phyloP scores from a whole-genome alignment of 2,113 vertebrate species.

The Dipodomys merriami region DNA sequence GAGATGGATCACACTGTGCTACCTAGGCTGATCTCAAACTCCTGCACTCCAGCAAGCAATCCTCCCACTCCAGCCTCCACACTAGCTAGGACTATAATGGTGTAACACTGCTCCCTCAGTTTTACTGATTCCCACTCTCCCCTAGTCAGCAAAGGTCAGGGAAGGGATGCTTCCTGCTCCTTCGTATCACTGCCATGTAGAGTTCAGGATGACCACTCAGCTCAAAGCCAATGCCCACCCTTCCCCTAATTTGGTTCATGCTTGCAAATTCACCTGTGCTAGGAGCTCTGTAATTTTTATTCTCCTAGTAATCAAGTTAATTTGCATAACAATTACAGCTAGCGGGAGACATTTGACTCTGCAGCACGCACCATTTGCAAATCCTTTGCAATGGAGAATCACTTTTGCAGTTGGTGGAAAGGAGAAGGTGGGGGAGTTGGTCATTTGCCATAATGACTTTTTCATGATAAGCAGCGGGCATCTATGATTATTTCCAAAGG shows the following conservation, averaged over 20 bases:
- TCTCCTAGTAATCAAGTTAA: constrained; percentile 32
- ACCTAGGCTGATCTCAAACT: neutral
- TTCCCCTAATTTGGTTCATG: neutral
- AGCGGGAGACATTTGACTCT: constrained; percentile 27
- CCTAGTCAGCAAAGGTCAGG: neutral
- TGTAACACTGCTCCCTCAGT: neutral
- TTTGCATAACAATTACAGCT: constrained; percentile 68
- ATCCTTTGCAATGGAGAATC: constrained; percentile 51
- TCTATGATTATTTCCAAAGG: constrained; percentile 83
- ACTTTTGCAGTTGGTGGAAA: constrained; percentile 49
- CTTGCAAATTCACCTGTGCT: constrained; percentile 47
- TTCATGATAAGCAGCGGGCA: constrained; percentile 74
- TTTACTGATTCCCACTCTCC: neutral
- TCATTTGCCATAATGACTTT: constrained; percentile 80
- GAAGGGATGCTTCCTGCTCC: neutral
- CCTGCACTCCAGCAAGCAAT: neutral
- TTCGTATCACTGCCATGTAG: neutral
- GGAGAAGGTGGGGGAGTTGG: constrained; percentile 49
- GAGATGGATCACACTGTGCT: neutral
- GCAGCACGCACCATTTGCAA: constrained; percentile 60
- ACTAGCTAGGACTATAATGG: neutral
- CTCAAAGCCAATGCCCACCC: neutral
- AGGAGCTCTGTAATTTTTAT: constrained; percentile 37
- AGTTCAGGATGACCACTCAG: neutral
- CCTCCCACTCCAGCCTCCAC: neutral